Conservation (phyloP, 2,797 vertebrate species). For the Alcedo quadribrachys region DNA sequence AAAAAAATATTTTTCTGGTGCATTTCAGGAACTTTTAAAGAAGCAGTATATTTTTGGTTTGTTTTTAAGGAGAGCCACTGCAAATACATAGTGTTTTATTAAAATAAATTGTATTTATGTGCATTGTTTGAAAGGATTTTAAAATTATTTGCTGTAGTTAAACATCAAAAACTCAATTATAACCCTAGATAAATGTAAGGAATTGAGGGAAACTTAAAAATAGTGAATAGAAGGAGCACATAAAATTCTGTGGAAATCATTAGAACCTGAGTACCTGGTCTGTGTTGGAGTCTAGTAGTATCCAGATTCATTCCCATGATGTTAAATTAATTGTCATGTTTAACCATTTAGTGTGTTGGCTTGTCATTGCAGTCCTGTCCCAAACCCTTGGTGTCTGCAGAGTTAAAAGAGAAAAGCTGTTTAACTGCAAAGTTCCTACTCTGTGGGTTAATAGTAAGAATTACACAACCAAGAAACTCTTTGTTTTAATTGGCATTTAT, state of each 20-base stretch:
- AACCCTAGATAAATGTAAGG: not conserved
- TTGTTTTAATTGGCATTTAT: not conserved
- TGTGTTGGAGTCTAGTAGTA: not conserved
- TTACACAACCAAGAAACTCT: not conserved
- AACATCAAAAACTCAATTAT: not conserved
- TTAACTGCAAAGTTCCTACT: not conserved
- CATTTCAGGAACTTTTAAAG: not conserved
- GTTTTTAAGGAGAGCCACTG: not conserved
- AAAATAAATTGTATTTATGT: not conserved
- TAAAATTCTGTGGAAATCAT: not conserved
- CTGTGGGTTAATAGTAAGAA: not conserved
- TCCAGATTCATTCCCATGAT: not conserved
- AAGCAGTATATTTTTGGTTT: not conserved
- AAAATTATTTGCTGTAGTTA: not conserved
- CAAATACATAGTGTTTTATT: not conserved
- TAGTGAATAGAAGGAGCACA: accelerated
- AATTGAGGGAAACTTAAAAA: not conserved
- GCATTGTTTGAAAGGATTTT: not conserved
- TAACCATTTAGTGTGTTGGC: not conserved
- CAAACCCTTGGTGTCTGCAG: not conserved
- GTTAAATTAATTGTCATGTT: not conserved
- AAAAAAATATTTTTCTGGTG: not conserved
- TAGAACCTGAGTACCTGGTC: not conserved
- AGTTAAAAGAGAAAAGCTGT: not conserved
- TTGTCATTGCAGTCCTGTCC: not conserved